Evolutionary conservation across 2,113 vertebrate species (phyloP).

Genomic region (Hippopotamus amphibius): DNA sequence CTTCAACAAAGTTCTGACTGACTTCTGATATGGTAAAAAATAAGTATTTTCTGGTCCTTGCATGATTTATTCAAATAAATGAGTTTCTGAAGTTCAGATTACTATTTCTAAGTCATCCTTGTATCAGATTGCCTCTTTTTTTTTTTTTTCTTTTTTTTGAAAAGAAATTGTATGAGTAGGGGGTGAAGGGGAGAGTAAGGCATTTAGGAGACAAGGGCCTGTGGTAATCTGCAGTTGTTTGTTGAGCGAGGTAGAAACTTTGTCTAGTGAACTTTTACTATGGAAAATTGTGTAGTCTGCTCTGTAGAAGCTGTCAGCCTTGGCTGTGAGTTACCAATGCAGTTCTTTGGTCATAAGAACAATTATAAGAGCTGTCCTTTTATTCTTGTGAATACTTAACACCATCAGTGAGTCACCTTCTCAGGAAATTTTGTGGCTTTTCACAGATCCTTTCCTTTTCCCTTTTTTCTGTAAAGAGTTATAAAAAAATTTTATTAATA

Average conservation of each 20-base stretch:
- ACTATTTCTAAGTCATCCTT: slow-evolving; percentile 26
- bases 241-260: background rate
- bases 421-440: slow-evolving; percentile 53
- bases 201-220: background rate
- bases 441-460: slow-evolving; percentile 13
- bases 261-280: background rate
- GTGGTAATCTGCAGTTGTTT: background rate
- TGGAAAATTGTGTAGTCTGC: background rate
- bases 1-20: slow-evolving; percentile 12
- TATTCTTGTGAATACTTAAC: slow-evolving; percentile 21
- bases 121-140: background rate
- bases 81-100: slow-evolving; percentile 43
- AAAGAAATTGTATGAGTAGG: slow-evolving; percentile 29
- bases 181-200: background rate
- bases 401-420: background rate
- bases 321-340: background rate
- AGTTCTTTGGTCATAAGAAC: background rate
- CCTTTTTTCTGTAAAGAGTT: slow-evolving; percentile 43
- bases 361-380: slow-evolving; percentile 31
- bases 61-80: slow-evolving; percentile 52
- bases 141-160: no score
- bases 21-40: background rate
- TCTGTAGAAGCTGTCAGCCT: background rate
- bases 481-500: slow-evolving; percentile 78
- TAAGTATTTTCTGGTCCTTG: slow-evolving; percentile 39